Evolutionary conservation across 2,113 vertebrate genomes (phyloP).

Genomic region (Siniperca chuatsi): DNA sequence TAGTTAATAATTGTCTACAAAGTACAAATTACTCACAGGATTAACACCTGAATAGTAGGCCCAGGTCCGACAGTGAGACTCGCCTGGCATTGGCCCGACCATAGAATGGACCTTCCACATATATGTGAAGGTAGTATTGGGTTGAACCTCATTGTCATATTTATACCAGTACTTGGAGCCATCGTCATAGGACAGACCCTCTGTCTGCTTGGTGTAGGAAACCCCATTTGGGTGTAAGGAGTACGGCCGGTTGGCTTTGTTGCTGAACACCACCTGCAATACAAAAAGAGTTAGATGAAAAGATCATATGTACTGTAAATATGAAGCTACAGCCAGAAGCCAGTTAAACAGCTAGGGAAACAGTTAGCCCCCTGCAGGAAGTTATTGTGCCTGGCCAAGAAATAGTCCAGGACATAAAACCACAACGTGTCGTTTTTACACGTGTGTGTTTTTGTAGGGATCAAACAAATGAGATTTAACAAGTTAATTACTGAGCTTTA

Average conservation of each 20-base stretch:
- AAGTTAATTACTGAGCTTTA: background rate
- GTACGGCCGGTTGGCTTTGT: constrained; percentile 90
- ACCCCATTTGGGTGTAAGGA: constrained; percentile 95
- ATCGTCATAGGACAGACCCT: constrained; percentile 89
- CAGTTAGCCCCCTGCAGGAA: background rate
- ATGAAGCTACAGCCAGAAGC: background rate
- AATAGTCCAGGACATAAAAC: background rate
- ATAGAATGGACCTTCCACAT: constrained; percentile 87
- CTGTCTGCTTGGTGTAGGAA: constrained; percentile 71
- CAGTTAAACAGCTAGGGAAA: background rate
- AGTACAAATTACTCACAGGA: constrained; percentile 83
- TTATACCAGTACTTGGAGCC: constrained; percentile 89
- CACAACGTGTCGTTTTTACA: background rate
- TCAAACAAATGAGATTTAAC: background rate
- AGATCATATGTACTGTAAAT: background rate
- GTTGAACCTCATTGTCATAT: constrained; percentile 88
- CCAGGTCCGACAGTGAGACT: constrained; percentile 91
- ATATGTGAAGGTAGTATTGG: constrained; percentile 89
- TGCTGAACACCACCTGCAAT: constrained; percentile 92
- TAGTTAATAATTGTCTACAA: background rate
- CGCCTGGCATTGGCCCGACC: constrained; percentile 83
- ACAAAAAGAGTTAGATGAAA: background rate
- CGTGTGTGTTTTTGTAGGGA: background rate
- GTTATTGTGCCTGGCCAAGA: background rate
- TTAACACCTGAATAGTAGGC: constrained; percentile 94